Conservation (phyloP, 2,797 vertebrate genomes). For the Cirrhinus molitorella region DNA sequence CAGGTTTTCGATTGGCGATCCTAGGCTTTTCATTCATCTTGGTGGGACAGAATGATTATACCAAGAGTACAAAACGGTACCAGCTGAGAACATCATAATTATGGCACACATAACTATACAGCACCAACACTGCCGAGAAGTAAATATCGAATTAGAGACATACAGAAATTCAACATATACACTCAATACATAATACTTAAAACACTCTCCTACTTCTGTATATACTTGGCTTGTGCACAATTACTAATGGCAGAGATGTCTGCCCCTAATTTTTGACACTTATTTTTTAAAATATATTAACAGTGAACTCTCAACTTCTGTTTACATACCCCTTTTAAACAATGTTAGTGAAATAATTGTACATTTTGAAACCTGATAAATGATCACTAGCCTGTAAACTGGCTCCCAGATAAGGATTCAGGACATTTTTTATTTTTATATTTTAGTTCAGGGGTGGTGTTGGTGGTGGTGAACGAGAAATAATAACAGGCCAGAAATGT, state of each 20-base stretch:
- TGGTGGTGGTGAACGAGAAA: background rate
- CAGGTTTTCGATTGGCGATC: constrained; percentile 10
- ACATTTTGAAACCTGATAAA: constrained; percentile 22
- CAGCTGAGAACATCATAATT: constrained; percentile 54
- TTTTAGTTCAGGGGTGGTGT: background rate
- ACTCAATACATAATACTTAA: constrained; percentile 65
- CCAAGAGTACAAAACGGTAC: constrained; percentile 52
- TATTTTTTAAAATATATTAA: constrained; percentile 42
- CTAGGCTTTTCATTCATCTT: constrained; percentile 13
- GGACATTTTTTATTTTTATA: background rate
- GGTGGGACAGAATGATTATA: constrained; percentile 41
- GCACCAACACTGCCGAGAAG: constrained; percentile 58
- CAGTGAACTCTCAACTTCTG: constrained; percentile 33
- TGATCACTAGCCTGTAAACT: background rate
- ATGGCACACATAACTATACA: constrained; percentile 64
- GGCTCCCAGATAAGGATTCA: background rate
- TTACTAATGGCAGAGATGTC: constrained; percentile 26
- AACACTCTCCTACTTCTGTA: constrained; percentile 55
- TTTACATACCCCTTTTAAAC: constrained; percentile 32
- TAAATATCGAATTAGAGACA: constrained; percentile 71
- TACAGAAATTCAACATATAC: constrained; percentile 64
- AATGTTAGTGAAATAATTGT: constrained; percentile 8
- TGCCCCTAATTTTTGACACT: constrained; percentile 45
- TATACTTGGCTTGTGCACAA: constrained; percentile 55
- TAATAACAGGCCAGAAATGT: constrained; percentile 4